Evolutionary conservation across 2,797 vertebrate species (phyloP).

Genomic region (Lepilemur septentrionalis): DNA sequence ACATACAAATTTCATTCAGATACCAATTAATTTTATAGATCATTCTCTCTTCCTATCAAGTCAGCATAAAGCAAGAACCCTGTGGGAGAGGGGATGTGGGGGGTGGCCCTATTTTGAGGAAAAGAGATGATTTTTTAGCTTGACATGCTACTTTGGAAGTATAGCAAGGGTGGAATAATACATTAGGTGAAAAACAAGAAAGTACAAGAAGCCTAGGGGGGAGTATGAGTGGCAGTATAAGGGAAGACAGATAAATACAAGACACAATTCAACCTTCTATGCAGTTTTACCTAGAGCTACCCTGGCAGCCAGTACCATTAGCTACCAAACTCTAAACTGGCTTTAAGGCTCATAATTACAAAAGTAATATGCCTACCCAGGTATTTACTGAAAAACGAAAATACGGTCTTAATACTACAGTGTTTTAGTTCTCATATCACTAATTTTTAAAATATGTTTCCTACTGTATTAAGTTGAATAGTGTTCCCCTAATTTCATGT

Average conservation of each 20-base stretch:
- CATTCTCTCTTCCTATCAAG: not conserved
- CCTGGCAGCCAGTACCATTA: not conserved
- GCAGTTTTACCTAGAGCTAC: too few relatives aligned
- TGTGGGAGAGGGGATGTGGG: accelerated
- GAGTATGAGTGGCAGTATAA: not conserved
- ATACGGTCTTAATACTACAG: not conserved
- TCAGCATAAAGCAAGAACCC: not conserved
- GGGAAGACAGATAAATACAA: not conserved
- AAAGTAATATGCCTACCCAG: not conserved
- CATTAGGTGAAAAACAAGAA: not conserved
- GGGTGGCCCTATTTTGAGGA: not conserved
- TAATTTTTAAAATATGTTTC: not conserved
- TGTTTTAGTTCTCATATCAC: not conserved
- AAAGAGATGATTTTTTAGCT: not conserved
- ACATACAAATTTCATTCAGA: not conserved
- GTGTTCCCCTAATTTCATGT: not conserved
- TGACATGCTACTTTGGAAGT: not conserved
- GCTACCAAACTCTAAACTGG: not conserved
- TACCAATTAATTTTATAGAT: not conserved
- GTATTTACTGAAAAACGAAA: not conserved
- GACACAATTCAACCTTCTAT: not conserved
- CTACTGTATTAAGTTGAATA: not conserved
- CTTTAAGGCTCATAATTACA: not conserved
- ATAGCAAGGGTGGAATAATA: not conserved
- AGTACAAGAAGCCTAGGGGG: not conserved